Percentiles rank a stretch among this genome's conserved stretches.
These are phyloP conservation scores for Entomobrya proxima DNA, from an alignment of 2,888 invertebrate species.

Conservation along the genomic window DNA sequence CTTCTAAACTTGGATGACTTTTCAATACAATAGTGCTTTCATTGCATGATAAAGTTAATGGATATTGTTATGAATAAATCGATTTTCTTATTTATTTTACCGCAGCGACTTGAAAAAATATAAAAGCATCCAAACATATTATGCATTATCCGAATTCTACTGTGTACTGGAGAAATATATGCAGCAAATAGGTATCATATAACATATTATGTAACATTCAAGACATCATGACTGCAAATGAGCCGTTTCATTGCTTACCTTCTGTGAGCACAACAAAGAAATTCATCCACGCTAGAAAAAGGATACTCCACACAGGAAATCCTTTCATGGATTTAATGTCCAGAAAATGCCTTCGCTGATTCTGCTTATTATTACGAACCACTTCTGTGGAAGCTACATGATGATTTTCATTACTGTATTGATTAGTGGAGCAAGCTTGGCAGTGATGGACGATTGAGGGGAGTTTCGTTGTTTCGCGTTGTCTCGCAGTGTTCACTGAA, in stretches of 20 bases:
- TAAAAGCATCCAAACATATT: too few species aligned
- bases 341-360: neutral
- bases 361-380: neutral
- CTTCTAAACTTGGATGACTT: too few species aligned
- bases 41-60: too few species aligned
- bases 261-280: conserved; percentile 32
- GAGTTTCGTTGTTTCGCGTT: neutral
- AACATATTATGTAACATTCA: neutral
- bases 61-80: too few species aligned
- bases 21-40: too few species aligned
- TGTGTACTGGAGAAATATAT: too few species aligned
- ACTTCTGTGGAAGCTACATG: neutral
- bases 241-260: conserved; percentile 32
- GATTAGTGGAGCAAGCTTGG: conserved; percentile 19
- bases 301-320: conserved; percentile 36
- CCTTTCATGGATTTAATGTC: conserved; percentile 17
- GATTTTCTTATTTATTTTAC: too few species aligned
- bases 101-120: too few species aligned
- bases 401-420: neutral
- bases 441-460: conserved; percentile 5
- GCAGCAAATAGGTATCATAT: neutral
- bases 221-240: neutral
- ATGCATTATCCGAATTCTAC: too few species aligned
- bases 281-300: conserved; percentile 53
- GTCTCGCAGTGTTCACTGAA: neutral